Base-by-base conservation (phyloP, 1,140 invertebrate genomes). In the Pygmarrhopalites habei region DNA sequence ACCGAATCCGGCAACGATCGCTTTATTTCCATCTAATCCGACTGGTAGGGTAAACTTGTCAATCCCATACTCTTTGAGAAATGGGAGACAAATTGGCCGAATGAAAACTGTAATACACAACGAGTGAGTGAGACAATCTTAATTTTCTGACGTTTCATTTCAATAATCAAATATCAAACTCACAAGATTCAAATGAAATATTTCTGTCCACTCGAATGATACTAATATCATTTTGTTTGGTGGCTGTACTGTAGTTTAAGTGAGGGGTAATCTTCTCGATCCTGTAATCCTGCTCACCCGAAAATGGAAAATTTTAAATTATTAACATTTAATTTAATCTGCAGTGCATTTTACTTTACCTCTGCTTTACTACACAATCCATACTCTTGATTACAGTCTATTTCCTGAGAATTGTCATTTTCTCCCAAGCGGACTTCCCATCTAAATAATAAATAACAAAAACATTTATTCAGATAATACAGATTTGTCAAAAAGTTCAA, bases 161-260 rank as follows among this genome's bases (percentile, higher is more conserved):
- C n/a, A n/a, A n/a, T n/a, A n/a, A n/a, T n/a, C n/a, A n/a, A n/a
- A n/a, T n/a, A 46, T 30, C 28, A 12, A 12, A 12, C 64, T 63
- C 52, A 70, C 69, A 61, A 1, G 62, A 57, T 1, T 52, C 51
- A 61, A 80, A 78, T 23, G 74, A n/a, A 10, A 78, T 78, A 1
- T 77, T 74, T n/a, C 66, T 66, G 12, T 80, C 72, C n/a, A 85
- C 67, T 46, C 79, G 73, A 29, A 88, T 75, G 5, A 88, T 73
- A 1, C 83, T 84, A 47, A 88, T 82, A 70, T 88, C 86, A 69
- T 87, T 82, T 60, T 80, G 64, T 32, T 71, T 71, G 17, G 60
- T 62, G 25, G 26, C 23, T 1, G 62, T 41, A 55, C 35, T 66
- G 43, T 71, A 68, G 2, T 49, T 14, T 12, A 26, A n/a, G 44